These are phyloP conservation scores for Salminus brasiliensis DNA, from an alignment of 2,113 vertebrate species.

Conservation along the genomic window DNA sequence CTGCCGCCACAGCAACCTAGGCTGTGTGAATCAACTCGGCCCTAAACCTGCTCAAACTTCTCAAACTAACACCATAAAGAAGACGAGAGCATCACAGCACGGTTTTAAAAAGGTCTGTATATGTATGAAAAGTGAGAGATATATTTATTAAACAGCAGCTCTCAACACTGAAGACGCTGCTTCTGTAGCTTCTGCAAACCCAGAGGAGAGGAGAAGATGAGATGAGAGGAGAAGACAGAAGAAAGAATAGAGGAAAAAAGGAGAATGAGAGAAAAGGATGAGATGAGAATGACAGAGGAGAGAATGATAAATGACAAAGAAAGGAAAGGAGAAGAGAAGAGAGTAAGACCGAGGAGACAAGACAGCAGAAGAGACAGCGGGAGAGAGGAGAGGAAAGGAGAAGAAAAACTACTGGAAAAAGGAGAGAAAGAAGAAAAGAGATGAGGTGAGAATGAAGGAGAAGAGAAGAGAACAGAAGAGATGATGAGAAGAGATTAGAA, in stretches of 20 bases:
- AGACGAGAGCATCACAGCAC: neutral
- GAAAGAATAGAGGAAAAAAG: neutral
- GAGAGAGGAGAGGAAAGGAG: neutral
- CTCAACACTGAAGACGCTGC: no score
- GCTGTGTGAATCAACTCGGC: neutral
- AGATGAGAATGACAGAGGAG: no score
- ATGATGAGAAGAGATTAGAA: neutral
- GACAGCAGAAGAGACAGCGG: neutral
- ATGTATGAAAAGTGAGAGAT: no score
- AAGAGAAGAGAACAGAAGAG: no score
- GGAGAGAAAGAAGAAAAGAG: neutral
- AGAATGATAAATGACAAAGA: no score
- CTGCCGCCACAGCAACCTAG: neutral
- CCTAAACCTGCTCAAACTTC: neutral
- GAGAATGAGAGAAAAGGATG: no score
- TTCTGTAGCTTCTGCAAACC: no score
- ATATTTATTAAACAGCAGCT: no score
- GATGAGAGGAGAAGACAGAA: no score
- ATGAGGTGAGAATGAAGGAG: neutral
- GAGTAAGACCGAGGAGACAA: neutral
- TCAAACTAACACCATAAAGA: slow-evolving; percentile 11
- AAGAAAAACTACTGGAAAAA: neutral
- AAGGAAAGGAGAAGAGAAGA: neutral
- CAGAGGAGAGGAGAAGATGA: no score
- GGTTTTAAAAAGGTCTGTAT: no score